Base-by-base conservation (phyloP, 2,888 invertebrate genomes). In the Patella pellucida region DNA sequence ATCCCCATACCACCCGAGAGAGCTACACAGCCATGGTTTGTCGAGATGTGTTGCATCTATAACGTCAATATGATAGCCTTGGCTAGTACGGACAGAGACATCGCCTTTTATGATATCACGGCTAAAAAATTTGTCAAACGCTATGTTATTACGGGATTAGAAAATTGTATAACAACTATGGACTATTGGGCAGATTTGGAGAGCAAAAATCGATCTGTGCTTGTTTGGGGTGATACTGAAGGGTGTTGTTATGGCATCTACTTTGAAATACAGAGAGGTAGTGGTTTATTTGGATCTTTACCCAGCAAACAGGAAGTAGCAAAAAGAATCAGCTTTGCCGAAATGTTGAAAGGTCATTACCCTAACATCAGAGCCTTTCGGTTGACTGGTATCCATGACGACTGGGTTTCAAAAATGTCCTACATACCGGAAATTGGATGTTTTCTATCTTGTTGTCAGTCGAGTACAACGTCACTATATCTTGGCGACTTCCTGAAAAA, bases 31-130 rank as follows among this genome's bases (percentile, higher is more conserved):
- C 79, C 87, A 0, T 95, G 94, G 94, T 94, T 96, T 79, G 94
- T 95, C 27, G 95, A 95, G 84, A 92, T 95, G 91, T 94, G 93
- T 76, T 93, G 94, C 77, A 91, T 96, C 90, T 94, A 95, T 0
- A 95, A 96, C 89, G 94, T 95, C 72, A 94, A 94, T 89, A 94
- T 95, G 84, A 92, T 96, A 23, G 95, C 95, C 79, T 94, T 95
- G 15, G 93, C 95, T 76, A 95, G 96, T 19, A 94, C 95, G 0
- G 95, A 95, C 90, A 92, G 95, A 19, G 95, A 95, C 87, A 91
- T 96, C 69, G 93, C 95, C 81, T 95, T 96, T 90, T 96, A 86
- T 75, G 89, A 96, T 89, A 56, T 79, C 54, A 75, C 94, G 94
- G 82, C 81, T 2, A 85, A 83, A 62, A 84, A 83, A 75, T 95